These are phyloP conservation scores for Pleuronectes platessa DNA, from an alignment of 2,113 vertebrate genomes.

Conservation along the genomic window DNA sequence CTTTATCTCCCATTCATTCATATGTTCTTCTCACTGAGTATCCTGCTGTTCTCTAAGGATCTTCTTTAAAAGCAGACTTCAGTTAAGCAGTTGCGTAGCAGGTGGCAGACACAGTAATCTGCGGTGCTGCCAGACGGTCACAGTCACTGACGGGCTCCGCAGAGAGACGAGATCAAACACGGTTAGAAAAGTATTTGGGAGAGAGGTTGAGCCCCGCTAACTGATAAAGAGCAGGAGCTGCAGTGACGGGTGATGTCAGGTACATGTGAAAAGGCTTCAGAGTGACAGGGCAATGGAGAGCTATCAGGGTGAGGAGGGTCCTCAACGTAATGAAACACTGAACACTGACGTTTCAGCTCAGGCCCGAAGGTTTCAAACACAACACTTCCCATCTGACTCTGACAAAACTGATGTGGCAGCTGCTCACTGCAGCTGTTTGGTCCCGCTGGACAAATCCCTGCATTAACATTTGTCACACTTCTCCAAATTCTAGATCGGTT, in stretches of 20 bases:
- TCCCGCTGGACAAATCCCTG: slow-evolving; percentile 23
- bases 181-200: slow-evolving; percentile 50
- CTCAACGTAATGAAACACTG: slow-evolving; percentile 48
- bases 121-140: slow-evolving; percentile 5
- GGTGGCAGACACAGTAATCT: slow-evolving; percentile 33
- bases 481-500: slow-evolving; percentile 15
- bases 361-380: slow-evolving; percentile 46
- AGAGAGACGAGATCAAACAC: slow-evolving; percentile 53
- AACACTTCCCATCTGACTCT: slow-evolving; percentile 44
- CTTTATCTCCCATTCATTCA: too few species aligned
- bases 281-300: slow-evolving; percentile 57
- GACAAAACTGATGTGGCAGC: slow-evolving; percentile 55
- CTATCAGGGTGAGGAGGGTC: slow-evolving; percentile 27
- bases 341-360: slow-evolving; percentile 28
- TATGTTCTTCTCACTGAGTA: slow-evolving; percentile 11
- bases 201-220: slow-evolving; percentile 48
- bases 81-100: slow-evolving; percentile 31
- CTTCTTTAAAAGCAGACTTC: slow-evolving; percentile 14
- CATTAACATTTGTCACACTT: slow-evolving; percentile 34
- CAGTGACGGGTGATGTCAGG: slow-evolving; percentile 62
- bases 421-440: slow-evolving; percentile 61
- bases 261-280: slow-evolving; percentile 56
- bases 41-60: slow-evolving; percentile 4
- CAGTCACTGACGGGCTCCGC: slow-evolving; percentile 26
- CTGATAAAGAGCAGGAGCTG: slow-evolving; percentile 42